phyloP scores from a whole-genome alignment of 2,113 vertebrate genomes.

The Chinchilla lanigera region DNA sequence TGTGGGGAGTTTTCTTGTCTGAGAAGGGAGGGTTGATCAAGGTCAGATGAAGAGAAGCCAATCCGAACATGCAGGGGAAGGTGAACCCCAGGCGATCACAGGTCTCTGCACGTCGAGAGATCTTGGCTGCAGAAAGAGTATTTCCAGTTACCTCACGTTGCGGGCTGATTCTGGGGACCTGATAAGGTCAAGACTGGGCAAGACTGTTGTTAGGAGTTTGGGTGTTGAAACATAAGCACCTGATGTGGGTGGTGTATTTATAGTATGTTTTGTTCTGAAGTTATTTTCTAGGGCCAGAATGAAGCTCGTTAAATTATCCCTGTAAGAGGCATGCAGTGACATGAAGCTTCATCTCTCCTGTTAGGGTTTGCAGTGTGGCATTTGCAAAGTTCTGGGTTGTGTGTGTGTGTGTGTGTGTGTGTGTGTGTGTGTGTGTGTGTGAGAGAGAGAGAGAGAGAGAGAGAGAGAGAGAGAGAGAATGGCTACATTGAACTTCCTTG shows the following conservation, averaged over 20 bases:
- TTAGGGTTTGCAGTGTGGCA: not conserved
- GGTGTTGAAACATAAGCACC: not conserved
- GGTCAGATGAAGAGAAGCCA: not conserved
- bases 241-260: not conserved
- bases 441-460: too few species aligned
- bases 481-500: not conserved
- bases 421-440: not conserved
- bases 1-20: not conserved
- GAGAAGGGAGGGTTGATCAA: not conserved
- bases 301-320: not conserved
- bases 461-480: not conserved
- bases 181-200: not conserved
- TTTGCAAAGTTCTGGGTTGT: not conserved
- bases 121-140: not conserved
- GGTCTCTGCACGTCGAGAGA: not conserved
- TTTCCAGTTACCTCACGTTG: not conserved
- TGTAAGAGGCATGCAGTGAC: accelerated
- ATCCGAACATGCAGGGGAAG: not conserved
- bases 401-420: not conserved
- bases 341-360: not conserved
- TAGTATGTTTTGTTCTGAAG: not conserved
- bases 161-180: not conserved
- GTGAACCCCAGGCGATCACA: not conserved
- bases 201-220: not conserved
- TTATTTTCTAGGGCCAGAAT: not conserved